Conservation (phyloP, 1,140 invertebrate genomes). For the Neodiprion fabricii region DNA sequence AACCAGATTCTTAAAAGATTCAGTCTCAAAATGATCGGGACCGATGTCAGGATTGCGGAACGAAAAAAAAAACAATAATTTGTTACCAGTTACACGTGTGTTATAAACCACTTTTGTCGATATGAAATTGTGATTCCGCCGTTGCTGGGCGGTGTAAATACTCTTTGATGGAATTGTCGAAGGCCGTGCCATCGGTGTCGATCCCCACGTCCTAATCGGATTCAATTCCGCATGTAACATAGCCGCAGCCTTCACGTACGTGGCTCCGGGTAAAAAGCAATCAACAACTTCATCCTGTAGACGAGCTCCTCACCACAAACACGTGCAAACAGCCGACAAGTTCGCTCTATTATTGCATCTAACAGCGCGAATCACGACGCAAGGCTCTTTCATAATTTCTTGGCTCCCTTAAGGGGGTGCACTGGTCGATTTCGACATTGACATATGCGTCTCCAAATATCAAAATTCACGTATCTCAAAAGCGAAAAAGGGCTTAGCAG, state of each 20-base stretch:
- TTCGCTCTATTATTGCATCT: conserved; percentile 11
- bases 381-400: conserved; percentile 1
- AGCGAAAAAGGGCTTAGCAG: no score
- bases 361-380: conserved; percentile 15
- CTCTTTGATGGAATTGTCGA: no score
- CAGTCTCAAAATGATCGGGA: no score
- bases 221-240: background rate
- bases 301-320: background rate
- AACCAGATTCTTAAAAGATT: no score
- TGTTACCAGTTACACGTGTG: no score
- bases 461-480: no score
- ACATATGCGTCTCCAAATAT: no score
- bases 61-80: no score
- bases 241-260: background rate
- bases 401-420: background rate
- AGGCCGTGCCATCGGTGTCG: background rate
- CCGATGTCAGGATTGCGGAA: no score
- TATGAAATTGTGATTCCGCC: background rate
- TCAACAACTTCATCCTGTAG: background rate
- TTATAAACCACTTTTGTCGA: background rate
- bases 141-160: no score
- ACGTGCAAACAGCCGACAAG: background rate
- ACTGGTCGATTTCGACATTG: background rate
- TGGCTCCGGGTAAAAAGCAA: background rate
- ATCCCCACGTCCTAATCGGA: background rate